These are phyloP conservation scores for Gonatopus flavifemur DNA, from an alignment of 1,140 invertebrate species.

Conservation along the genomic window DNA sequence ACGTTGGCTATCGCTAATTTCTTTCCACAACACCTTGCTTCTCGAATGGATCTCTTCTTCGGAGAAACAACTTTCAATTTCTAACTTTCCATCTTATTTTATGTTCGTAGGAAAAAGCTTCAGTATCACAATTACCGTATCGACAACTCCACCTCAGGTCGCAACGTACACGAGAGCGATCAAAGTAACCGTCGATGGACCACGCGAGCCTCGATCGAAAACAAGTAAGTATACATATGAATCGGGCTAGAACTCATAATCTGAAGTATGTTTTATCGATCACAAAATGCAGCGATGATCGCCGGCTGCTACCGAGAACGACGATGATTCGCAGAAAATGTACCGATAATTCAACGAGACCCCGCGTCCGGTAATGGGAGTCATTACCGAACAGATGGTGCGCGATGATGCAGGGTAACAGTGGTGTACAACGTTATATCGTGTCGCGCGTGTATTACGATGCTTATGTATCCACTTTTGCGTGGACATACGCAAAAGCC, in stretches of 20 bases:
- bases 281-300: slow-evolving; percentile 22
- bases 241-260: not conserved
- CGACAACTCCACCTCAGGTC: slow-evolving; percentile 89
- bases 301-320: slow-evolving; percentile 21
- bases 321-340: slow-evolving; percentile 41
- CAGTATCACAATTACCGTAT: slow-evolving; percentile 92
- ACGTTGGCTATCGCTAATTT: no score
- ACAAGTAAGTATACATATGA: slow-evolving; percentile 77
- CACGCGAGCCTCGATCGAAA: slow-evolving; percentile 93
- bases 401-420: slow-evolving; percentile 55
- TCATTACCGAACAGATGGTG: slow-evolving; percentile 59
- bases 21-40: no score
- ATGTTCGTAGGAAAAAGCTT: slow-evolving; percentile 91
- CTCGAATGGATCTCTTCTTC: no score
- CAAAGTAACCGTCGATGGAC: slow-evolving; percentile 98
- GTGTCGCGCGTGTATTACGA: slow-evolving; percentile 46
- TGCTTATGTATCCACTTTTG: slow-evolving; percentile 33
- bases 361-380: slow-evolving; percentile 51
- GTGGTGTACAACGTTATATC: slow-evolving; percentile 42
- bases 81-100: no score
- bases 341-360: slow-evolving; percentile 55
- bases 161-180: slow-evolving; percentile 95
- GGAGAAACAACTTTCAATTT: no score
- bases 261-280: no score
- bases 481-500: slow-evolving; percentile 5